Evolutionary conservation across 2,113 vertebrate species (phyloP).

Genomic region (Mohoua ochrocephala): DNA sequence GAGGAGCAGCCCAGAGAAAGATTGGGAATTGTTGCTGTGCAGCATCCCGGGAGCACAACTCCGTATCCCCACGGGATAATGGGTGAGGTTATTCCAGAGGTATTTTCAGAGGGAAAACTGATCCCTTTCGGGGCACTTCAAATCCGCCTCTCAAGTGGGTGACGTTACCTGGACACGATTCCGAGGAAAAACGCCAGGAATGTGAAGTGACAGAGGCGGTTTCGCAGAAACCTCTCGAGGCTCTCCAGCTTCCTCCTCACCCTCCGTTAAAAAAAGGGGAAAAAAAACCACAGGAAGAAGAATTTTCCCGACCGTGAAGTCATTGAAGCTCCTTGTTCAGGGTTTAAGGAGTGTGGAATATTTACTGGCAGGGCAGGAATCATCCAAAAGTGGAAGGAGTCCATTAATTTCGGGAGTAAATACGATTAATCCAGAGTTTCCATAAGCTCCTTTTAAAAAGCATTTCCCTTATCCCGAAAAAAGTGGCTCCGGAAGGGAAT

Average conservation of each 20-base stretch:
- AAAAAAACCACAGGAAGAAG: not conserved
- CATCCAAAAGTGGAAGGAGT: not conserved
- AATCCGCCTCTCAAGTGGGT: not conserved
- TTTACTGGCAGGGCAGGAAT: not conserved
- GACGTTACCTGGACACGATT: not conserved
- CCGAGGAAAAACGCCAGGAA: not conserved
- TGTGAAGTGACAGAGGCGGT: not conserved
- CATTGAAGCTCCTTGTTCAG: not conserved
- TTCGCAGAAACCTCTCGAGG: slow-evolving; percentile 8
- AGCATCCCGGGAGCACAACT: not conserved
- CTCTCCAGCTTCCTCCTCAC: not conserved
- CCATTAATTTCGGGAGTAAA: slow-evolving; percentile 1
- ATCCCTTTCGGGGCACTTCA: not conserved
- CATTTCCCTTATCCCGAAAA: not conserved
- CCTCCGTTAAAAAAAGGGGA: fast-evolving
- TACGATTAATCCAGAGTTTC: slow-evolving; percentile 2
- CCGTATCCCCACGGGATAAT: not conserved
- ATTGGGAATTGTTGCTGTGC: not conserved
- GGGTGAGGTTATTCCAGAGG: not conserved
- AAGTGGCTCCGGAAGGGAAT: not conserved
- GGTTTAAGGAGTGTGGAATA: not conserved
- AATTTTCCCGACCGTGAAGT: not conserved
- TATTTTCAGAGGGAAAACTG: not conserved
- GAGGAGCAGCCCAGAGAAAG: not conserved
- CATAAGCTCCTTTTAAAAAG: not conserved